Evolutionary conservation across 1,140 invertebrate species (phyloP).

Genomic region (Drosophila kurseongensis): DNA sequence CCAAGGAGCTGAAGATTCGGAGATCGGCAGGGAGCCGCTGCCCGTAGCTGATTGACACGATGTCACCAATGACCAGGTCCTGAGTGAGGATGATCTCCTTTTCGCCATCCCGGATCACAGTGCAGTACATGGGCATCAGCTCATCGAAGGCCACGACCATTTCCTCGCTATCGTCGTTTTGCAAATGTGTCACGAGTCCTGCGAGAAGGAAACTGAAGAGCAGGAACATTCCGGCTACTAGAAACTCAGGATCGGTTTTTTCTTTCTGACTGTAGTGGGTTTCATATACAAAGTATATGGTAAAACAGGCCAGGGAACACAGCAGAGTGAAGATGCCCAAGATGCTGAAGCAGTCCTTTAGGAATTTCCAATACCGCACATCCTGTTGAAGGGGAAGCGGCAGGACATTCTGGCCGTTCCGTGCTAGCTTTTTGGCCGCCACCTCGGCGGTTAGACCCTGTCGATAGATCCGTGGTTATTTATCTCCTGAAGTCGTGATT

Average conservation of each 20-base stretch:
- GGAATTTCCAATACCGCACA: neutral
- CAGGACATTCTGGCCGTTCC: conserved; percentile 43
- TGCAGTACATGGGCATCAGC: conserved; percentile 60
- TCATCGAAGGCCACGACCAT: conserved; percentile 28
- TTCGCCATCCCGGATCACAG: conserved; percentile 41
- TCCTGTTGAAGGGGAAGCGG: neutral
- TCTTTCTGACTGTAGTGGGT: fast-evolving
- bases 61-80: conserved; percentile 50
- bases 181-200: conserved; percentile 15
- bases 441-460: conserved; percentile 30
- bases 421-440: conserved; percentile 13
- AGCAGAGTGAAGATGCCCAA: conserved; percentile 23
- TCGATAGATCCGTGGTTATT: neutral
- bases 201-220: conserved; percentile 16
- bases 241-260: neutral
- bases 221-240: conserved; percentile 4
- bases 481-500: neutral
- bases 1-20: conserved; percentile 26
- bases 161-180: conserved; percentile 17
- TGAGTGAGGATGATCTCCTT: conserved; percentile 39
- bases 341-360: conserved; percentile 22
- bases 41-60: conserved; percentile 39
- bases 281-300: neutral
- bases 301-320: conserved; percentile 5
- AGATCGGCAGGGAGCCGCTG: conserved; percentile 61